Base-by-base conservation (phyloP, 2,888 invertebrate species). In the Malthinus flaveolus region DNA sequence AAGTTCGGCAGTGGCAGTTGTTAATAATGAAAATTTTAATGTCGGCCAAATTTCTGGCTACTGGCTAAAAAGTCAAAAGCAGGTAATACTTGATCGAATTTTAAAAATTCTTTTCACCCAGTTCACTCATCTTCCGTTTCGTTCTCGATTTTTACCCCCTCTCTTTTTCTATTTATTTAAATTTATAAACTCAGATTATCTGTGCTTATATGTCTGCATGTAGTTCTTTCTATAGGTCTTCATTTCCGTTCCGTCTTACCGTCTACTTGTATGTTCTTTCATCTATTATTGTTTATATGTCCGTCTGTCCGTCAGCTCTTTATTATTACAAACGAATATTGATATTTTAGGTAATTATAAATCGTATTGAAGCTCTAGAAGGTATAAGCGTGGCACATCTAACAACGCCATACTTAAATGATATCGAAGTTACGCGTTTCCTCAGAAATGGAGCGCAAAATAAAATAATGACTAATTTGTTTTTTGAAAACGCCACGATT, bases 41-140 rank as follows among this genome's bases (percentile, higher is more conserved):
- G 36, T 54, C 1, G 62, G 70, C 58, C 47, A 67, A 23, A 37
- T 61, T 9, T 56, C 71, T 11, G 59, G 68, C 39, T 78, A 73
- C 62, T 78, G 78, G 78, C 69, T 68, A n/a, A 78, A 75, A 67
- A 71, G 56, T 54, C 68, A 65, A 47, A 60, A 71, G 56, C 78
- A 78, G 67, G 75, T 74, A 64, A 53, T 52, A 31, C n/a, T 10
- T 46, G 42, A 8, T 9, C 9, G 10, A 15, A 36, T 11, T 11
- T 12, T 3, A 33, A 3, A 49, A 13, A 9, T 47, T 7, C 33
- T 23, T 4, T 59, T 59, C 12, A 51, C 7, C n/a, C 33, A 33
- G 8, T 33, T 7, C 33, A 34, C 7, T n/a, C n/a, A n/a, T n/a
- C n/a, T n/a, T n/a, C n/a, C n/a, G n/a, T n/a, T n/a, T n/a, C n/a